These are phyloP conservation scores for Nerophis lumbriciformis DNA, from an alignment of 2,113 vertebrate genomes.

Conservation along the genomic window DNA sequence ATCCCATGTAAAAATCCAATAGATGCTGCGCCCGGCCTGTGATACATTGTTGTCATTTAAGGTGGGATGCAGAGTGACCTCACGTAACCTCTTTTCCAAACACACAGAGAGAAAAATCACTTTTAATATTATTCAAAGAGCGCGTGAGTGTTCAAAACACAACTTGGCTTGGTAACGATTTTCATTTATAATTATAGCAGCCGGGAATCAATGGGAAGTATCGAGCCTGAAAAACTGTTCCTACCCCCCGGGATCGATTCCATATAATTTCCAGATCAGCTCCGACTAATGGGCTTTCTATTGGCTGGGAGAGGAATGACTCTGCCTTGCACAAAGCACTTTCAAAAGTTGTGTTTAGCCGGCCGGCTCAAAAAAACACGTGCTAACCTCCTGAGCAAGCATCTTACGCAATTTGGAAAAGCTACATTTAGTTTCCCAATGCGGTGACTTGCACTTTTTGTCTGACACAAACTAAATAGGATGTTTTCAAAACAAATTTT, in stretches of 20 bases:
- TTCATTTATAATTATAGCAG: slow-evolving; percentile 67
- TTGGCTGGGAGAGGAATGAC: slow-evolving; percentile 52
- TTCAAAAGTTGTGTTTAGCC: slow-evolving; percentile 38
- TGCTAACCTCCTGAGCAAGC: too few species aligned
- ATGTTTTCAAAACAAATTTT: too few species aligned
- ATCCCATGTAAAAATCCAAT: too few species aligned
- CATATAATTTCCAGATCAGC: slow-evolving; percentile 71
- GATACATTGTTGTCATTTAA: too few species aligned
- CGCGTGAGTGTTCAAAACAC: slow-evolving; percentile 36
- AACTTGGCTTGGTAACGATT: slow-evolving; percentile 64
- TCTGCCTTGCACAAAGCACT: slow-evolving; percentile 34
- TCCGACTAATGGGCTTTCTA: slow-evolving; percentile 71
- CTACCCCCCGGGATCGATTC: slow-evolving; percentile 66
- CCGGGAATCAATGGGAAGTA: slow-evolving; percentile 61
- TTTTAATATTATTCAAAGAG: slow-evolving; percentile 1
- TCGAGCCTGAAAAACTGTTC: slow-evolving; percentile 63
- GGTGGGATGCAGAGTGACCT: too few species aligned
- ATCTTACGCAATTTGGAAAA: too few species aligned
- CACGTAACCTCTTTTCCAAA: background rate
- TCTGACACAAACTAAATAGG: too few species aligned
- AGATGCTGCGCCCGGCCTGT: too few species aligned
- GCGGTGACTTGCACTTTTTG: too few species aligned
- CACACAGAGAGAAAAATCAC: slow-evolving; percentile 5
- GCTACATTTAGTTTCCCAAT: too few species aligned
- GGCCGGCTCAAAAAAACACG: slow-evolving; percentile 33